Evolutionary conservation across 2,888 invertebrate species (phyloP).

Genomic region (Liodrosophila aerea): DNA sequence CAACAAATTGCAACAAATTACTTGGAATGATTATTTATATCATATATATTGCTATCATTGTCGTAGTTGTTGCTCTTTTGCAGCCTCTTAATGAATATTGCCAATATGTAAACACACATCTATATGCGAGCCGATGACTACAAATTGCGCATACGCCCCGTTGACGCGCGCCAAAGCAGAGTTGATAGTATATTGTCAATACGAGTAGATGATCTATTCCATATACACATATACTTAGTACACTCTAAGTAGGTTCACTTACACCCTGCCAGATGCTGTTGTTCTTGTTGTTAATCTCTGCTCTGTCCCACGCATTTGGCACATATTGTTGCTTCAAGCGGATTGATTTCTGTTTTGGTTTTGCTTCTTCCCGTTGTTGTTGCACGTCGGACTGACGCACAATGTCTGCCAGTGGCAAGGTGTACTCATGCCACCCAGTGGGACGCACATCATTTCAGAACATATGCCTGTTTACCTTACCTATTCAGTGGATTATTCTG

Average conservation of each 20-base stretch:
- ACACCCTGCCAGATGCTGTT: constrained; percentile 12
- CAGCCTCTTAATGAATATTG: constrained; percentile 26
- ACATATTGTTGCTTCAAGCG: constrained; percentile 42
- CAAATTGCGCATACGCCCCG: constrained; percentile 42
- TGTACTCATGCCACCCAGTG: too few species aligned
- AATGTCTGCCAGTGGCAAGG: constrained; percentile 7
- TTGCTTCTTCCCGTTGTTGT: background rate
- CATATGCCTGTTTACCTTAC: too few species aligned
- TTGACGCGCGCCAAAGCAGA: constrained; percentile 20
- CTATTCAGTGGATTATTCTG: too few species aligned
- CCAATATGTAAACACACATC: constrained; percentile 1
- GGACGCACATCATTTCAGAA: too few species aligned
- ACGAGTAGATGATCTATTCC: constrained; percentile 4
- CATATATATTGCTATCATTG: constrained; percentile 10
- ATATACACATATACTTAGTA: background rate
- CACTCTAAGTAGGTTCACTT: constrained; percentile 14
- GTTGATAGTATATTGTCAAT: constrained; percentile 3
- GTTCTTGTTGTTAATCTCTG: too few species aligned
- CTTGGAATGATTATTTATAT: too few species aligned
- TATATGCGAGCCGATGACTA: constrained; percentile 1
- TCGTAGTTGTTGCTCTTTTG: constrained; percentile 10
- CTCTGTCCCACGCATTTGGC: constrained; percentile 48
- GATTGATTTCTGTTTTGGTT: constrained; percentile 48
- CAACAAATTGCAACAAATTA: constrained; percentile 55
- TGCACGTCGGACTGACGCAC: constrained; percentile 39